These are phyloP conservation scores for Nasonia oneida DNA, from an alignment of 2,888 invertebrate genomes.

Conservation along the genomic window DNA sequence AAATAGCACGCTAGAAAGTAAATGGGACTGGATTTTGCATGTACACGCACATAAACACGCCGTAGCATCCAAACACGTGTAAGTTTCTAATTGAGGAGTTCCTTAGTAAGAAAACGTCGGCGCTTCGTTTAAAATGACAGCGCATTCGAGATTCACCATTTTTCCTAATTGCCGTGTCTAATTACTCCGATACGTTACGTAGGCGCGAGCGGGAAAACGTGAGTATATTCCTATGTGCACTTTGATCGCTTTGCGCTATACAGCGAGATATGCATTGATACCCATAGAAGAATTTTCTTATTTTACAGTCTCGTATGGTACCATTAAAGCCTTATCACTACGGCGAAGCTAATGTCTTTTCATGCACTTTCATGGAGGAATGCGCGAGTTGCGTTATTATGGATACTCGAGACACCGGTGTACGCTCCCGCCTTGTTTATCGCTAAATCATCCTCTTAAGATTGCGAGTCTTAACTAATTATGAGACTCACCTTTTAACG, in stretches of 20 bases:
- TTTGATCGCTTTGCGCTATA: not conserved
- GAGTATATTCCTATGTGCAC: not conserved
- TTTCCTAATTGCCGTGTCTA: conserved; percentile 37
- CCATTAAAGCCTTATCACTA: not conserved
- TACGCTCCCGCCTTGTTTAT: not conserved
- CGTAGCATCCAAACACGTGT: conserved; percentile 20
- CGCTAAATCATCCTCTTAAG: conserved; percentile 48
- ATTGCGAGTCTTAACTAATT: conserved; percentile 49
- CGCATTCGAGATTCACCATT: not conserved
- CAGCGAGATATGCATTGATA: not conserved
- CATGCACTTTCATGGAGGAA: not conserved
- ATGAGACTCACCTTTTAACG: conserved; percentile 22
- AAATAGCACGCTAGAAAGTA: conserved; percentile 40
- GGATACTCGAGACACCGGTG: not conserved
- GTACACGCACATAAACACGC: conserved; percentile 7
- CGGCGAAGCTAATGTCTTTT: not conserved
- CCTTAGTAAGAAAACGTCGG: conserved; percentile 38
- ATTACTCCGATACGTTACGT: not conserved
- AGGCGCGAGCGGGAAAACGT: not conserved
- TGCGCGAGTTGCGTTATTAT: not conserved
- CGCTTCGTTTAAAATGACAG: conserved; percentile 11
- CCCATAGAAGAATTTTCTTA: not conserved
- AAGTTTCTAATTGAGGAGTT: conserved; percentile 53
- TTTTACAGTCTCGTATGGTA: not conserved
- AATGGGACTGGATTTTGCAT: conserved; percentile 39